phyloP scores from a whole-genome alignment of 1,140 invertebrate species.

The Tachypleus tridentatus region DNA sequence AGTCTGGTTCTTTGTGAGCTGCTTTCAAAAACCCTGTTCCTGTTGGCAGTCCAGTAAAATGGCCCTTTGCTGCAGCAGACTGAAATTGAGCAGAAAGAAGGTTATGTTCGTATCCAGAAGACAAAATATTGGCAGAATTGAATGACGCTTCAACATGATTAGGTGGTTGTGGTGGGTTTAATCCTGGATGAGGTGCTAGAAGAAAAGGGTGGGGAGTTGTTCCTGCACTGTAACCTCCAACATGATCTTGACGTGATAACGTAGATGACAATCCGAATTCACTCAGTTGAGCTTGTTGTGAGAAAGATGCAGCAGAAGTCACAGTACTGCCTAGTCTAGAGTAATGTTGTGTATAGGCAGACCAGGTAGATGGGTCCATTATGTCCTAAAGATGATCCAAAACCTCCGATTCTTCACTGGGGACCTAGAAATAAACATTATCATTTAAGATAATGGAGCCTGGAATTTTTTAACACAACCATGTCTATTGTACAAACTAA shows the following conservation, averaged over 20 bases:
- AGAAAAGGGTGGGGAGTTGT: constrained; percentile 17
- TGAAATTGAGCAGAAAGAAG: constrained; percentile 20
- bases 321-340: constrained; percentile 17
- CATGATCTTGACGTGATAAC: constrained; percentile 18
- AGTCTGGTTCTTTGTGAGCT: constrained; percentile 19
- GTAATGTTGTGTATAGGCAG: constrained; percentile 24
- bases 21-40: constrained; percentile 16
- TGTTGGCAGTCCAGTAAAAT: constrained; percentile 6
- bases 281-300: constrained; percentile 17
- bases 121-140: constrained; percentile 18
- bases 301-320: constrained; percentile 11
- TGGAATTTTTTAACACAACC: too few relatives aligned
- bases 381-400: too few relatives aligned
- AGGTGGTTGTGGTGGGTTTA: constrained; percentile 18
- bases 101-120: constrained; percentile 18
- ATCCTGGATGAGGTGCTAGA: constrained; percentile 15
- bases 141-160: constrained; percentile 19
- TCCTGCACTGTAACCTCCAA: constrained; percentile 17
- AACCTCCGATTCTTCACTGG: too few relatives aligned
- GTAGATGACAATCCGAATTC: constrained; percentile 18
- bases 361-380: constrained; percentile 22
- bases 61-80: constrained; percentile 17
- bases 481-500: too few relatives aligned
- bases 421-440: too few relatives aligned
- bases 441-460: too few relatives aligned